Evolutionary conservation across 2,888 invertebrate species (phyloP), one percentile per base, ranked within the genome.

Genomic region (Diabrotica balteata): DNA sequence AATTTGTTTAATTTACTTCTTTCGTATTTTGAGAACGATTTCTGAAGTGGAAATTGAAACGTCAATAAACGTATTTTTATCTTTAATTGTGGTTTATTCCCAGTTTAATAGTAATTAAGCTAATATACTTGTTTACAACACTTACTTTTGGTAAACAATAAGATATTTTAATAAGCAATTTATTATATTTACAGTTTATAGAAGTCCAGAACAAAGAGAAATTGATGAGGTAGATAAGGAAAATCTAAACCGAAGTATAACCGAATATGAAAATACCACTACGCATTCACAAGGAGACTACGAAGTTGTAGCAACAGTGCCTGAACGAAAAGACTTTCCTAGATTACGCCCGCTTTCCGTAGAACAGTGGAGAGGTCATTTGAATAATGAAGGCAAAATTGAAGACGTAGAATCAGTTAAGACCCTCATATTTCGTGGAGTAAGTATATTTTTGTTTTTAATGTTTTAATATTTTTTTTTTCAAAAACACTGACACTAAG

Each of bases 341-440:
- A 87, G 92, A 84, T 92, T 93, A 8, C 83, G 86, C 10, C 93
- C 95, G 0, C 84, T 97, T 8, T 90, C 89, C 0, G 86, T 88
- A 67, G 90, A 91, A 70, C 93, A 94, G 78, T 98, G 97, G 97
- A 86, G 90, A 8, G 90, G 90, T 62, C 89, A 91, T 76, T 90
- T 93, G 81, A 93, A 94, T 79, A 84, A 89, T 3, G 92, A 94
- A 70, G 97, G 97, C 1, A 87, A 91, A 80, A 89, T 98, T 50
- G 88, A 87, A 54, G 91, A 96, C 80, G 88, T 92, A 0, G 91
- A 92, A 8, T 89, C 90, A 7, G 88, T 97, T 0, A 94, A 92
- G 82, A 90, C 93, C 78, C 89, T 94, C 57, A 93, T 99, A 79
- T 98, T 97, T 83, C 90, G 93, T 85, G 98, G 98, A 80, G 95